Evolutionary conservation across 1,140 invertebrate genomes (phyloP).

Genomic region (Tigriopus japonicus): DNA sequence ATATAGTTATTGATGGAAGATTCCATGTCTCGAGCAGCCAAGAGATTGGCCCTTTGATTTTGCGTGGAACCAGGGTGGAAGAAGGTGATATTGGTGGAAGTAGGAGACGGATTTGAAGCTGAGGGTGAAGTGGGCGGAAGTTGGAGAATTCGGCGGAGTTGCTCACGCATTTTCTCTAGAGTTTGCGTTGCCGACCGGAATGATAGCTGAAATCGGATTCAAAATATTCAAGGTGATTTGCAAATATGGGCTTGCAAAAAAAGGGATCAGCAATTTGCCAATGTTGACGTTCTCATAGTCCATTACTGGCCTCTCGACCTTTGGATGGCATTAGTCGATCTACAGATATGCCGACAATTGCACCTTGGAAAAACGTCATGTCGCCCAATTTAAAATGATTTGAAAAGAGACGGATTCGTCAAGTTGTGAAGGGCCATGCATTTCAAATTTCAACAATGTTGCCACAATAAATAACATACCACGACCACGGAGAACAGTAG

Average conservation of each 20-base stretch:
- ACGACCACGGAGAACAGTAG: slow-evolving; percentile 84
- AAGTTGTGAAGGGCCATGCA: background rate
- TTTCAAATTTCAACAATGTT: background rate
- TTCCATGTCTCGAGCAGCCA: slow-evolving; percentile 30
- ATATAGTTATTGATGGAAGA: slow-evolving; percentile 31
- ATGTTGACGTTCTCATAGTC: background rate
- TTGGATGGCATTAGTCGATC: background rate
- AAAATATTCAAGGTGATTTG: too few species aligned
- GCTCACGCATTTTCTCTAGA: slow-evolving; percentile 31
- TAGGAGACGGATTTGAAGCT: slow-evolving; percentile 13
- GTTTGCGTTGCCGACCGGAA: slow-evolving; percentile 36
- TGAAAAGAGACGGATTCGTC: background rate
- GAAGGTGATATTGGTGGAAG: background rate
- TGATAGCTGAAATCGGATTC: slow-evolving; percentile 29
- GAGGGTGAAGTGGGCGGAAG: slow-evolving; percentile 23
- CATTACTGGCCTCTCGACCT: background rate
- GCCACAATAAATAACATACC: too few species aligned
- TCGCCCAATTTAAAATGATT: background rate
- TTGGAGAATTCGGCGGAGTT: slow-evolving; percentile 32
- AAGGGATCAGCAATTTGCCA: slow-evolving; percentile 1
- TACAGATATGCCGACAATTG: background rate
- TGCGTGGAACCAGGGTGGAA: background rate
- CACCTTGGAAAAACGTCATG: background rate
- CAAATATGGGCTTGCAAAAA: slow-evolving; percentile 14
- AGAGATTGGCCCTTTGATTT: slow-evolving; percentile 17